Evolutionary conservation across 1,140 invertebrate species (phyloP).

Genomic region (Eufriesea mexicana): DNA sequence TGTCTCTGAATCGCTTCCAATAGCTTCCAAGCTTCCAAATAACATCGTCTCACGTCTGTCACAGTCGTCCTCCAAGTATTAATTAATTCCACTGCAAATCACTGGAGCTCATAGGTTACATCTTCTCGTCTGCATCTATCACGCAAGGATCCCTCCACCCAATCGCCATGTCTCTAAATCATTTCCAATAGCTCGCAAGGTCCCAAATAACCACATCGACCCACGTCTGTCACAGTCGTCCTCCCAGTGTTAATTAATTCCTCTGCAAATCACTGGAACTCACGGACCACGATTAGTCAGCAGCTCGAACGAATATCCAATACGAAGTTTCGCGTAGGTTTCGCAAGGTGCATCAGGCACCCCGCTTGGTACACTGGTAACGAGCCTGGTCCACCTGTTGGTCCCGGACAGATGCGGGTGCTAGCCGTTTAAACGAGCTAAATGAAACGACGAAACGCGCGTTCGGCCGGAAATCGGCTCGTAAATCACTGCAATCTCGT

Average conservation of each 20-base stretch:
- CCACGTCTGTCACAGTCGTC: too few relatives aligned
- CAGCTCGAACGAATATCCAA: not conserved
- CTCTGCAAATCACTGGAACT: not conserved
- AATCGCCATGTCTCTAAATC: too few relatives aligned
- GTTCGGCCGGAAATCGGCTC: not conserved
- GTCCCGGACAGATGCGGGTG: not conserved
- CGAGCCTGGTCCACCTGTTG: constrained; percentile 43
- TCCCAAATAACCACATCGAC: too few relatives aligned
- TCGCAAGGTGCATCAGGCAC: not conserved
- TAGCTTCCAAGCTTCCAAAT: too few relatives aligned
- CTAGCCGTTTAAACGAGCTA: not conserved
- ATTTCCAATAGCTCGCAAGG: too few relatives aligned
- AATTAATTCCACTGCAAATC: too few relatives aligned
- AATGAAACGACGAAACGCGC: constrained; percentile 1
- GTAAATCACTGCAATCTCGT: not conserved
- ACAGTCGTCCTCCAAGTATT: too few relatives aligned
- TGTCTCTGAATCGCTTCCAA: too few relatives aligned
- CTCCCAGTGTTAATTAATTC: not conserved
- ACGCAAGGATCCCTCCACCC: too few relatives aligned
- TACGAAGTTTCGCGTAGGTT: not conserved
- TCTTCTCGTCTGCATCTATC: too few relatives aligned
- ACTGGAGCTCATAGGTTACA: too few relatives aligned
- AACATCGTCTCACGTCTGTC: too few relatives aligned
- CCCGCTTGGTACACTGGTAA: not conserved
- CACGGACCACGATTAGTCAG: not conserved